Evolutionary conservation across 2,888 invertebrate genomes (phyloP).

Genomic region (Aspidiotus destructor): DNA sequence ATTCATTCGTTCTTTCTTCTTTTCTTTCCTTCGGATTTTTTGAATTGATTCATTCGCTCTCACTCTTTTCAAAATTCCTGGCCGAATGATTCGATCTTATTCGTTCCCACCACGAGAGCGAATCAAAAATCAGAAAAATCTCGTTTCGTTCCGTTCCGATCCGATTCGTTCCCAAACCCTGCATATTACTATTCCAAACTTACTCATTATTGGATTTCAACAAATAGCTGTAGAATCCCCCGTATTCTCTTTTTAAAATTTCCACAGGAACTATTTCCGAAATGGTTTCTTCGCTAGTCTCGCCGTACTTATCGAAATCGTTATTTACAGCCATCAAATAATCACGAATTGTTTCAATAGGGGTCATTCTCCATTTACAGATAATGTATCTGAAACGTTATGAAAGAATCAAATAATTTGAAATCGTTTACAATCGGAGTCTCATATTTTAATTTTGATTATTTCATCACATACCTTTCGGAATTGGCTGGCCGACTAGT

Average conservation of each 20-base stretch:
- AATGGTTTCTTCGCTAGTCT: constrained; percentile 48
- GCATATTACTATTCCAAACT: constrained; percentile 38
- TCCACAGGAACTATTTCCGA: constrained; percentile 62
- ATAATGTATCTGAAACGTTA: constrained; percentile 57
- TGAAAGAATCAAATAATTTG: no score
- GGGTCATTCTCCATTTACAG: constrained; percentile 63
- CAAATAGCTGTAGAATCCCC: constrained; percentile 68
- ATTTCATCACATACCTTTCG: constrained; percentile 53
- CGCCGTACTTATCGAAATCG: constrained; percentile 36
- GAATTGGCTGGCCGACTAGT: constrained; percentile 96
- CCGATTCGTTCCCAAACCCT: no score
- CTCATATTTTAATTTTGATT: no score
- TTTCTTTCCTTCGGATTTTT: no score
- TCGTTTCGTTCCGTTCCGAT: no score
- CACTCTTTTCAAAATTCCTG: no score
- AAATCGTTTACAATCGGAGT: no score
- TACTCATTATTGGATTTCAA: constrained; percentile 66
- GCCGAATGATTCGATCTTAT: no score
- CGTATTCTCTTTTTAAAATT: constrained; percentile 57
- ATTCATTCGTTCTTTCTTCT: no score
- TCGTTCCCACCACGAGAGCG: no score
- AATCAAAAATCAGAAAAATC: no score
- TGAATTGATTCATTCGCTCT: no score
- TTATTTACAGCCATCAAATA: constrained; percentile 56
- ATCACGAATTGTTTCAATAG: constrained; percentile 53